Evolutionary conservation across 2,888 invertebrate species (phyloP).

Genomic region (Atrina japonica): DNA sequence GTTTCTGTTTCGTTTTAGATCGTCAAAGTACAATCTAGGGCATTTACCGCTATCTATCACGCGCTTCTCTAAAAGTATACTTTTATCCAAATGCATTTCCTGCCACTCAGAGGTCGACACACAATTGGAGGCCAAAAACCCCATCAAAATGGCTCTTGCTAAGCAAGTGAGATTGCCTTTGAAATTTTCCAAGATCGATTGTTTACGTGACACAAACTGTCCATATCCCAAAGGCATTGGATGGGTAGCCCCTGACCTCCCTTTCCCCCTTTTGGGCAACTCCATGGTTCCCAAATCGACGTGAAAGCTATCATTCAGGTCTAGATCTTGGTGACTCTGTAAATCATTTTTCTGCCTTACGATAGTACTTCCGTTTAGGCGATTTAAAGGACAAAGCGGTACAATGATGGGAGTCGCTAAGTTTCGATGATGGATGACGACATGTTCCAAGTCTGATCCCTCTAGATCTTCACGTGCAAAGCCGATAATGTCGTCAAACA

Average conservation of each 20-base stretch:
- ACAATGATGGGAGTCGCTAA: conserved; percentile 9
- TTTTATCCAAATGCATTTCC: conserved; percentile 1
- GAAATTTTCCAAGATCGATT: conserved; percentile 9
- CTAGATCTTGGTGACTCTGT: conserved; percentile 8
- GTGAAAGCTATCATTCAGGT: conserved; percentile 37
- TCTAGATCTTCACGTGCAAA: conserved; percentile 16
- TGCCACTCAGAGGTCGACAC: conserved; percentile 19
- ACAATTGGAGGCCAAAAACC: conserved; percentile 3
- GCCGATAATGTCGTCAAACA: conserved; percentile 26
- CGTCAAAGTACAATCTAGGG: conserved; percentile 9
- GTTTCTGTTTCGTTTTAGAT: neutral
- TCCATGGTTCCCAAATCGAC: conserved; percentile 41
- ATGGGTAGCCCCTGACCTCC: neutral
- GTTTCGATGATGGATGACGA: conserved; percentile 39
- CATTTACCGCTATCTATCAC: neutral
- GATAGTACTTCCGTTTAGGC: conserved; percentile 2
- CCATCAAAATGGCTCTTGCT: conserved; percentile 17
- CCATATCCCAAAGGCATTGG: neutral
- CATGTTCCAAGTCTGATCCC: conserved; percentile 36
- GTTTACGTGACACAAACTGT: conserved; percentile 3
- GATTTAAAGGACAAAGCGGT: neutral
- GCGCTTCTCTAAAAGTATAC: conserved; percentile 8
- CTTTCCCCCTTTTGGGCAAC: conserved; percentile 42
- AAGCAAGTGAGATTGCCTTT: conserved; percentile 16
- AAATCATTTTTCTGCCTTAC: conserved; percentile 18